Base-by-base conservation (phyloP, 2,888 invertebrate species). In the Lasioglossum vierecki region DNA sequence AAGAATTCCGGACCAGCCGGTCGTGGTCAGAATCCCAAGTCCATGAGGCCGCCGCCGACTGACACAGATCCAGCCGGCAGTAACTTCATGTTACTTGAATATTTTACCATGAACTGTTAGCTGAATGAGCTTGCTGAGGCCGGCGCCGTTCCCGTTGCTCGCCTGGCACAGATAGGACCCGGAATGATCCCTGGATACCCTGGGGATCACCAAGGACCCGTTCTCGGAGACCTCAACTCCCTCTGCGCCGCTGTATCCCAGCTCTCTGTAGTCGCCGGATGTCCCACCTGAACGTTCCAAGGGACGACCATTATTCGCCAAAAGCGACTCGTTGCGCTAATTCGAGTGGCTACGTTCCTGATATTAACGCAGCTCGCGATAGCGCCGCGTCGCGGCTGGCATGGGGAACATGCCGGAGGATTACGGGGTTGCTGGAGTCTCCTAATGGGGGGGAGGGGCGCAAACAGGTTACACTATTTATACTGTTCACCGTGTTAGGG, bases 131-230 rank as follows among this genome's bases (percentile, higher is more conserved):
- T 96, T 96, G 93, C 96, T 96, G 87, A 97, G 95, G 57, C 96
- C 96, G 5, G 96, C 96, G 0, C 96, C 96, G 80, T 97, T 96
- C 30, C 96, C 96, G 93, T 97, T 97, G 93, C 95, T 96, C 22
- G 96, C 96, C 90, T 96, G 96, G 93, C 97, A 97, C 80, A 96
- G 94, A 91, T 96, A 96, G 91, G 95, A 95, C 26, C 96, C 96
- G 79, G 96, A 96, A 85, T 96, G 96, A 83, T 96, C 96, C 75
- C 96, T 95, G 11, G 95, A 95, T 53, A 96, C 96, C 91, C 95
- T 95, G 9, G 95, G 95, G 92, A 96, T 96, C 82, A 95, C 95
- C 84, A 96, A 92, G 9, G 96, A 95, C 30, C 96, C 96, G 92
- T 96, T 96, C 49, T 95, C 94, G 13, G 95, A 95, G 84, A 95